These are phyloP conservation scores for Cettia cetti DNA, from an alignment of 2,113 vertebrate species.

Conservation along the genomic window DNA sequence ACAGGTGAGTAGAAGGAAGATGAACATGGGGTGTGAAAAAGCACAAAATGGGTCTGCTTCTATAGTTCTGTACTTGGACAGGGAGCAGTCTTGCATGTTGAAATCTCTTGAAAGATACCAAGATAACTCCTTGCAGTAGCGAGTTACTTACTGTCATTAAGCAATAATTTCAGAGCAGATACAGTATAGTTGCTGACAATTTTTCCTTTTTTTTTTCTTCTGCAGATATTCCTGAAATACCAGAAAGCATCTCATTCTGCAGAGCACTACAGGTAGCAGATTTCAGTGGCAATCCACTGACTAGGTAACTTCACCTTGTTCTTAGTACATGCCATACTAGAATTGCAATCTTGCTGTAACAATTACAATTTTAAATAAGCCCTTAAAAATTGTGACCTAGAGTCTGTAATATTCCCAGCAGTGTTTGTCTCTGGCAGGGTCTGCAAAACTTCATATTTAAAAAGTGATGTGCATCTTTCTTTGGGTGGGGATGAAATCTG, in stretches of 20 bases:
- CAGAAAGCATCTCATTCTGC: slow-evolving; percentile 96
- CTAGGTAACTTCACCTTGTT: slow-evolving; percentile 79
- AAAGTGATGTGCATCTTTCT: neutral
- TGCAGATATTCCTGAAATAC: slow-evolving; percentile 96
- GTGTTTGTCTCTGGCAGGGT: neutral
- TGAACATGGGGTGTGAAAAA: rapidly evolving
- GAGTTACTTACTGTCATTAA: neutral
- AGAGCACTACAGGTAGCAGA: slow-evolving; percentile 95
- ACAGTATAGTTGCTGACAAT: neutral
- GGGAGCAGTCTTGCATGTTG: neutral
- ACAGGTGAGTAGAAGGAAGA: neutral
- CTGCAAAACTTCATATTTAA: neutral
- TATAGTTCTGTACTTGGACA: neutral
- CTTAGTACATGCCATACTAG: neutral
- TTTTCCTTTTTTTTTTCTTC: neutral
- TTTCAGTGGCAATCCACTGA: slow-evolving; percentile 97
- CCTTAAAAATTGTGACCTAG: neutral
- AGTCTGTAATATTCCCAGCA: neutral
- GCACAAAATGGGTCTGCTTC: neutral
- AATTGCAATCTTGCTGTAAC: neutral
- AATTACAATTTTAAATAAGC: slow-evolving; percentile 17
- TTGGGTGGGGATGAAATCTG: neutral
- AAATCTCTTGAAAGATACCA: neutral
- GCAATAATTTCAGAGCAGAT: neutral
- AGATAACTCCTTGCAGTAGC: neutral